Conservation (phyloP, 2,888 invertebrate genomes). For the Dorcus parallelipipedus region DNA sequence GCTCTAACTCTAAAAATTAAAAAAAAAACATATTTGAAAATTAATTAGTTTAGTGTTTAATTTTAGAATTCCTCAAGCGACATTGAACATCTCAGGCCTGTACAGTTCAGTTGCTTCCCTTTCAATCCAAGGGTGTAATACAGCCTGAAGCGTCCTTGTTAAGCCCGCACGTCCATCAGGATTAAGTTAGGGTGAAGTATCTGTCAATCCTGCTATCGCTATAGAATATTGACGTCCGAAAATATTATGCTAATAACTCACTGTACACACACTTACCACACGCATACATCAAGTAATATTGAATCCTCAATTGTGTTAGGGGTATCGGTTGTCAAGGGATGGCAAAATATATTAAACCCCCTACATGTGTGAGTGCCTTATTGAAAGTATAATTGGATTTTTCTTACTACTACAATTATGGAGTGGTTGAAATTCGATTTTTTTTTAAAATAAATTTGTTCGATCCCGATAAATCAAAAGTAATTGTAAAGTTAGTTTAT, state of each 20-base stretch:
- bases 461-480: not conserved
- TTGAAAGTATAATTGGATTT: no score
- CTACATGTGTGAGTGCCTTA: no score
- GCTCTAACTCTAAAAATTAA: no score
- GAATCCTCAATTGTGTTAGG: slow-evolving; percentile 30
- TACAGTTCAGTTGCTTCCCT: no score
- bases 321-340: slow-evolving; percentile 30
- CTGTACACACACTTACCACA: slow-evolving; percentile 25
- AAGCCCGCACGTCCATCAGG: slow-evolving; percentile 26
- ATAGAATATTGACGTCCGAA: slow-evolving; percentile 33
- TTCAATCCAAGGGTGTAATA: slow-evolving; percentile 14
- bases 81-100: no score
- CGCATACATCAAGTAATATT: slow-evolving; percentile 34
- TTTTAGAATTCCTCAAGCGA: no score
- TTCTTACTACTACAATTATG: no score
- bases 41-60: no score
- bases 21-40: no score
- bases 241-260: slow-evolving; percentile 38
- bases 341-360: no score
- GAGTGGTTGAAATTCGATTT: not conserved
- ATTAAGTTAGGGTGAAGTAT: slow-evolving; percentile 25
- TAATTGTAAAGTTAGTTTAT: not conserved
- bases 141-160: slow-evolving; percentile 20
- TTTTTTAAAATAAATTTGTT: not conserved
- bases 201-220: slow-evolving; percentile 23